A percentile compares a stretch with the other conserved stretches of the same genome.
Evolutionary conservation across 2,888 invertebrate genomes (phyloP).

Genomic region (Neoitamus cyanurus): DNA sequence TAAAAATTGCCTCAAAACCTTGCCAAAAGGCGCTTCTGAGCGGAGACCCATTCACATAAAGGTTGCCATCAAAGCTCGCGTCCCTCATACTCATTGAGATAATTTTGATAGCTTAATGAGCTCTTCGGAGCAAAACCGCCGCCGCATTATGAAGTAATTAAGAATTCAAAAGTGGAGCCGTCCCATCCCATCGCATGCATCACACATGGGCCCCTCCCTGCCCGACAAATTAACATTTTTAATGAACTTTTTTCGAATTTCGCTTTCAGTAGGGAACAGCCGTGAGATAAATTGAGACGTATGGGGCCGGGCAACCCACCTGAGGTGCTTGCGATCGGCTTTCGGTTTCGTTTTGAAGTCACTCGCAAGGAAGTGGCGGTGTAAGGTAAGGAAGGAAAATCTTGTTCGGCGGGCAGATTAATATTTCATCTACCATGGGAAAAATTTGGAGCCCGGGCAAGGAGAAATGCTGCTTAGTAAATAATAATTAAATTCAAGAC

Average conservation of each 20-base stretch:
- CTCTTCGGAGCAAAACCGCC: not conserved
- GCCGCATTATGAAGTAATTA: slow-evolving; percentile 9
- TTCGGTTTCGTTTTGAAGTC: slow-evolving; percentile 6
- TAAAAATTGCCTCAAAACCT: not conserved
- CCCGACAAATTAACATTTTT: not conserved
- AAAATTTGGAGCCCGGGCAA: not conserved
- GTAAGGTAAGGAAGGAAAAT: not conserved
- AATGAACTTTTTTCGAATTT: slow-evolving; percentile 8
- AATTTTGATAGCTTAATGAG: slow-evolving; percentile 17
- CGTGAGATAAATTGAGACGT: slow-evolving; percentile 9
- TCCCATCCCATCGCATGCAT: not conserved
- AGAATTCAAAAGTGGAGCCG: slow-evolving; percentile 6
- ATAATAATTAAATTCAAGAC: slow-evolving; percentile 38
- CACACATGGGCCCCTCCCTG: not conserved
- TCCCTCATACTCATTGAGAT: not conserved
- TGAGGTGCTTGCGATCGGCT: not conserved
- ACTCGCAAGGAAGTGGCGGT: not conserved
- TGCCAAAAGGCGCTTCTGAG: not conserved
- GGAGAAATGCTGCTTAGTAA: not conserved
- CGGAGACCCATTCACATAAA: not conserved
- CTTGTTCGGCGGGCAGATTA: slow-evolving; percentile 7
- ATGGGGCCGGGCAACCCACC: not conserved
- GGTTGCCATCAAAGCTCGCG: slow-evolving; percentile 1
- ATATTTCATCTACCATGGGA: slow-evolving; percentile 28
- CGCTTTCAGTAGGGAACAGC: not conserved